Evolutionary conservation across 2,888 invertebrate species (phyloP), one percentile per base, ranked within the genome.

Genomic region (Lasioglossum villosulum): DNA sequence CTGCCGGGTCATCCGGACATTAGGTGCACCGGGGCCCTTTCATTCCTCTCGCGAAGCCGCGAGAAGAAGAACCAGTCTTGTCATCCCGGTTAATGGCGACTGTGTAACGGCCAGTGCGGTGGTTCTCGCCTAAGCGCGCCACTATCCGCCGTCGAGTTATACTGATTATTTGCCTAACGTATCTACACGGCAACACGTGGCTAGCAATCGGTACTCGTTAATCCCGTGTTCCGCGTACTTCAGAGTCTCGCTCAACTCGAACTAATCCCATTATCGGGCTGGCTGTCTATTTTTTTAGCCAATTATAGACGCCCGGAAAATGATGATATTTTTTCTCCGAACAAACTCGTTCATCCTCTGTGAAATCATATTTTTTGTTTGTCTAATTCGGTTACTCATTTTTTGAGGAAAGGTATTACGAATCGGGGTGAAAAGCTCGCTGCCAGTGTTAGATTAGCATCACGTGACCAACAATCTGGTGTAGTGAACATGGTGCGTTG

Each of bases 41-140:
- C 77, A 78, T 75, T 37, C 30, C 34, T n/a, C 30, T 39, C 77
- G 63, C 30, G 63, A 16, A 42, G 27, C 30, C n/a, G 48, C 34
- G 63, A n/a, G 52, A n/a, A 74, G 34, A 63, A 71, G 56, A 82
- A 79, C 73, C 66, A 77, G 76, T 85, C 86, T 80, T 83, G 86
- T 86, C 86, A 86, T 86, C 80, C 80, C 78, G 48, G 66, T 79
- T 86, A 86, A 86, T 86, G 85, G 78, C 80, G 66, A 68, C 79
- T 66, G 66, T 70, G 80, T 71, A 77, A 77, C 59, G 73, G 23
- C 74, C 59, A 23, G 48, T 23, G 45, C 48, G 52, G 42, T 30
- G 70, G 42, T 52, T 37, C 66, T 34, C 66, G 30, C 34, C 66
- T 68, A 63, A 30, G 16, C 66, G 66, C 66, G 66, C 66, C 66